A percentile compares a stretch with the other conserved stretches of the same genome.
These are phyloP conservation scores for Pocillopora verrucosa DNA, from an alignment of 64 coral and sea anemone genomes.

Conservation along the genomic window DNA sequence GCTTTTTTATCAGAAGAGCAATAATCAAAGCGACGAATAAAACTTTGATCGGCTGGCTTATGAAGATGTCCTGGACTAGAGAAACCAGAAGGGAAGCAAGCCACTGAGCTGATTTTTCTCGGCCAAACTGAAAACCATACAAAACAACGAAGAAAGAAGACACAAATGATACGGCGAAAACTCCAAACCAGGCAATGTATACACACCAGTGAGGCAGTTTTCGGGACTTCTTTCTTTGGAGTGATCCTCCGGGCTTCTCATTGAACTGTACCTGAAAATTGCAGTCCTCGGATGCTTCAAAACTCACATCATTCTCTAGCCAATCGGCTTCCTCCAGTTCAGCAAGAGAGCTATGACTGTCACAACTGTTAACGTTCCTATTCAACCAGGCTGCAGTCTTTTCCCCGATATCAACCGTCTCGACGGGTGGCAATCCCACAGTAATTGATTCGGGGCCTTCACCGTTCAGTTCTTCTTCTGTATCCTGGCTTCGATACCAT, in stretches of 20 bases:
- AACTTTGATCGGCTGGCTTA: slow-evolving; percentile 59
- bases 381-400: slow-evolving; percentile 33
- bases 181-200: slow-evolving; percentile 58
- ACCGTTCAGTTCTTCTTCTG: neutral
- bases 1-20: slow-evolving; percentile 64
- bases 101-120: slow-evolving; percentile 69
- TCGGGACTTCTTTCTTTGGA: slow-evolving; percentile 11
- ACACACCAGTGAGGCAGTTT: slow-evolving; percentile 57
- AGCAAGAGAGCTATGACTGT: neutral
- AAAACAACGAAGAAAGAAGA: slow-evolving; percentile 65
- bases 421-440: slow-evolving; percentile 10
- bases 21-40: slow-evolving; percentile 47
- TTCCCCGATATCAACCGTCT: neutral
- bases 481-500: slow-evolving; percentile 22
- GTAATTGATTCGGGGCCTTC: neutral
- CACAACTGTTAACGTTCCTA: neutral
- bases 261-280: slow-evolving; percentile 33
- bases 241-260: slow-evolving; percentile 44
- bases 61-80: slow-evolving; percentile 59
- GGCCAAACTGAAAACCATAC: slow-evolving; percentile 63
- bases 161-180: slow-evolving; percentile 36
- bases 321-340: slow-evolving; percentile 12
- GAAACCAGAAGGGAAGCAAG: slow-evolving; percentile 59
- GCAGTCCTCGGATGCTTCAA: neutral
- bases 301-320: neutral